Evolutionary conservation across 2,113 vertebrate species (phyloP).

Genomic region (Sebastes fasciatus): DNA sequence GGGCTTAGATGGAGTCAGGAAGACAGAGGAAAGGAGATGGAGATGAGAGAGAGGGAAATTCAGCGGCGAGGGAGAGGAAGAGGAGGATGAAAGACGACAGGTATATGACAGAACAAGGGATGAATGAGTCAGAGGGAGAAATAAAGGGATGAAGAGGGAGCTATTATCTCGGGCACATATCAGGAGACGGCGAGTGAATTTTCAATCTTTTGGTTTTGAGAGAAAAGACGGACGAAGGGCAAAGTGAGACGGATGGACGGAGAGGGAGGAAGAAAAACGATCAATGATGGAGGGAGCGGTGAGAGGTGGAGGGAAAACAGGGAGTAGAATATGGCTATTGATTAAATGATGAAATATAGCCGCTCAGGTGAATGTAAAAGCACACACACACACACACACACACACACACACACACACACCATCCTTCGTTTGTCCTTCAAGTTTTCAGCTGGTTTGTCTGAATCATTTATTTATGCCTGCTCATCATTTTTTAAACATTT

Average conservation of each 20-base stretch:
- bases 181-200: conserved; percentile 24
- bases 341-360: conserved; percentile 60
- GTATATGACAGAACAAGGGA: conserved; percentile 40
- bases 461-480: conserved; percentile 18
- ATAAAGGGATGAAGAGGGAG: conserved; percentile 11
- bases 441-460: not conserved
- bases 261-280: not conserved
- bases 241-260: conserved; percentile 48
- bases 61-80: not conserved
- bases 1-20: conserved; percentile 43
- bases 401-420: conserved; percentile 1
- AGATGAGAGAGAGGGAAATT: conserved; percentile 22
- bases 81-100: conserved; percentile 40
- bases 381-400: conserved; percentile 3
- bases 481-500: conserved; percentile 9
- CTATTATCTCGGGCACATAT: conserved; percentile 44
- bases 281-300: conserved; percentile 39
- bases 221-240: conserved; percentile 31
- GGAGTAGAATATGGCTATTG: conserved; percentile 47
- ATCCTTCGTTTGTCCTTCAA: conserved; percentile 24
- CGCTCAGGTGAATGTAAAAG: conserved; percentile 31
- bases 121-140: conserved; percentile 8
- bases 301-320: conserved; percentile 15
- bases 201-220: conserved; percentile 44
- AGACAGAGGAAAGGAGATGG: conserved; percentile 41